phyloP scores from a whole-genome alignment of 2,797 vertebrate genomes.

The Brotogeris chrysoptera region DNA sequence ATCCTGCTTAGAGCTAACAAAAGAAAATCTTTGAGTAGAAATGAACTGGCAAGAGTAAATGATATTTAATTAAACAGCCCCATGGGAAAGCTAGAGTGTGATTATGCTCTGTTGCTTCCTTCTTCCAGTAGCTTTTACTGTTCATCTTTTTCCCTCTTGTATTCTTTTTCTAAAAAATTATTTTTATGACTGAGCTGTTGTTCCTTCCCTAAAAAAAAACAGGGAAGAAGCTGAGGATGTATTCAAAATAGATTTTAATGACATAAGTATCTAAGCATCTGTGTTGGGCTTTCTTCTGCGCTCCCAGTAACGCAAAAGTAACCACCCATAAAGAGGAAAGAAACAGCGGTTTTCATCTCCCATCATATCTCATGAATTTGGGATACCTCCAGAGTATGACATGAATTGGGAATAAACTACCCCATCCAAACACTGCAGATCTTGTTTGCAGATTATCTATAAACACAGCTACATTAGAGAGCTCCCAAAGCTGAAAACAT shows the following conservation, averaged over 20 bases:
- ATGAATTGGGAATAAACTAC: background rate
- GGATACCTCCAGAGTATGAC: constrained; percentile 23
- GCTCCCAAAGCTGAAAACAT: constrained; percentile 38
- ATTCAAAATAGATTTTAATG: background rate
- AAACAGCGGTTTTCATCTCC: background rate
- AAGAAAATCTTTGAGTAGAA: background rate
- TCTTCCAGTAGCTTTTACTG: background rate
- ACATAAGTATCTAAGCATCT: background rate
- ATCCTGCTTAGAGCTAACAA: background rate
- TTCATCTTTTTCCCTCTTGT: background rate
- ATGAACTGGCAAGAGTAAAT: background rate
- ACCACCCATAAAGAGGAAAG: background rate
- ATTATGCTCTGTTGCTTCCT: background rate
- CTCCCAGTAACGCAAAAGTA: background rate
- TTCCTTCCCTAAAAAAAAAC: background rate
- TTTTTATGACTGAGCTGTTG: background rate
- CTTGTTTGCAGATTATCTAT: constrained; percentile 7
- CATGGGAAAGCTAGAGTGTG: background rate
- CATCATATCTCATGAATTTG: background rate
- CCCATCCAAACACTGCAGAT: background rate
- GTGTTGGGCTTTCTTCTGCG: background rate
- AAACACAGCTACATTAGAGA: background rate
- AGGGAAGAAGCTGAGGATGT: background rate
- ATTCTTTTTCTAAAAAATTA: background rate
- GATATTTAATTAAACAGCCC: background rate